Conservation (phyloP, 2,888 invertebrate genomes). For the Eilema depressum region DNA sequence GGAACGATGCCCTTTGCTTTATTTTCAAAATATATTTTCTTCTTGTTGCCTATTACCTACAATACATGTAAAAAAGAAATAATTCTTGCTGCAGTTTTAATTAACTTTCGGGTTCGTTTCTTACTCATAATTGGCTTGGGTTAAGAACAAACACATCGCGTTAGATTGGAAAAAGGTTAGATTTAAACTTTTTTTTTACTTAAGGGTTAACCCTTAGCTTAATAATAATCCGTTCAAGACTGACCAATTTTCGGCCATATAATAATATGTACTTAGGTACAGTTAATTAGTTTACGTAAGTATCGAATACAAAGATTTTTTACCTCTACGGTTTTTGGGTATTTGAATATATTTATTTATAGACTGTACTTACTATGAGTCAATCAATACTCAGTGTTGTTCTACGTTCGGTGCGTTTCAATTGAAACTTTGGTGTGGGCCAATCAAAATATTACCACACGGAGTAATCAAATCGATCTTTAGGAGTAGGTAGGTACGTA, state of each 20-base stretch:
- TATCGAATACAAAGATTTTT: background rate
- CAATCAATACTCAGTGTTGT: background rate
- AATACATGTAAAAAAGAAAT: background rate
- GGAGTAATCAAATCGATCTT: background rate
- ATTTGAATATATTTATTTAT: background rate
- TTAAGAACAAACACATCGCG: no score
- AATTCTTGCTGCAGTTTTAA: background rate
- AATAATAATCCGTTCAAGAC: background rate
- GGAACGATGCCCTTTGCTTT: constrained; percentile 80
- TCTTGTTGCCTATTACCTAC: constrained; percentile 87
- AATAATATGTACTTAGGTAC: no score
- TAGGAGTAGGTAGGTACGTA: background rate
- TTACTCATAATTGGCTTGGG: no score
- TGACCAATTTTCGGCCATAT: background rate
- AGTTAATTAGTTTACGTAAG: background rate
- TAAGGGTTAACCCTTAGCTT: no score
- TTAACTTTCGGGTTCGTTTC: no score
- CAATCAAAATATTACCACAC: background rate
- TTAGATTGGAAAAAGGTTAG: no score
- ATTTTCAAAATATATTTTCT: constrained; percentile 85
- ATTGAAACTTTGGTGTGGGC: background rate
- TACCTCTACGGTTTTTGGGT: background rate
- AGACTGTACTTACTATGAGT: background rate
- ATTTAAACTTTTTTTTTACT: no score
- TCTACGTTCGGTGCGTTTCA: background rate